These are phyloP conservation scores for Drosophila rhopaloa DNA, from an alignment of 1,140 invertebrate genomes.

Conservation along the genomic window DNA sequence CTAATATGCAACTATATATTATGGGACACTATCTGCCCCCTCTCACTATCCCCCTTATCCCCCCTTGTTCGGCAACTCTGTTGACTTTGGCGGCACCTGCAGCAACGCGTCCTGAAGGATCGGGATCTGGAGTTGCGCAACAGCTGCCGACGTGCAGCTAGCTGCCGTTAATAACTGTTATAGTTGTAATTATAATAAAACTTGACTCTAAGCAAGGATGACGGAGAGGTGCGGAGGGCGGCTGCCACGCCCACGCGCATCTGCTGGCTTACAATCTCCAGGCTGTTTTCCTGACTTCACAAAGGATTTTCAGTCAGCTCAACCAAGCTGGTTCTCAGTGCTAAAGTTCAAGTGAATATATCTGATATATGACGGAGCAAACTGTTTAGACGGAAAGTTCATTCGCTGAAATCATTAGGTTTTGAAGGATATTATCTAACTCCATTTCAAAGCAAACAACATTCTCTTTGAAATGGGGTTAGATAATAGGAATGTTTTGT, in stretches of 20 bases:
- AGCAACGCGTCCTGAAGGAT: conserved; percentile 21
- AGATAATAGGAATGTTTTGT: too few relatives aligned
- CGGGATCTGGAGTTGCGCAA: conserved; percentile 32
- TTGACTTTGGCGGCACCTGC: conserved; percentile 72
- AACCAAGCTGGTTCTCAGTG: neutral
- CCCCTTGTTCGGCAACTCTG: conserved; percentile 28
- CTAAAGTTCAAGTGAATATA: neutral
- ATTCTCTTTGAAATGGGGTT: too few relatives aligned
- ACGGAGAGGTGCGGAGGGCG: neutral
- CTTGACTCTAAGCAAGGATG: conserved; percentile 64
- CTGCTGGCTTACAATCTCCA: conserved; percentile 47
- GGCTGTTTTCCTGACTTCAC: conserved; percentile 32
- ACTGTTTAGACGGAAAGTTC: neutral
- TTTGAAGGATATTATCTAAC: neutral
- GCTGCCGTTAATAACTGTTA: conserved; percentile 80
- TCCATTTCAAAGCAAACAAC: too few relatives aligned
- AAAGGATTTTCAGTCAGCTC: conserved; percentile 26
- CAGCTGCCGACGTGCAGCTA: conserved; percentile 51
- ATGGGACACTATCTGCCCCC: conserved; percentile 47
- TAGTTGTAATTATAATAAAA: conserved; percentile 84
- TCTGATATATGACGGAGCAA: neutral
- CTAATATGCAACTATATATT: conserved; percentile 82
- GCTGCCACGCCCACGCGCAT: conserved; percentile 22
- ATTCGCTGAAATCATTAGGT: neutral
- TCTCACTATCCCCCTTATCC: neutral